Evolutionary conservation across 2,888 invertebrate genomes (phyloP).

Genomic region (Clivina fossor): DNA sequence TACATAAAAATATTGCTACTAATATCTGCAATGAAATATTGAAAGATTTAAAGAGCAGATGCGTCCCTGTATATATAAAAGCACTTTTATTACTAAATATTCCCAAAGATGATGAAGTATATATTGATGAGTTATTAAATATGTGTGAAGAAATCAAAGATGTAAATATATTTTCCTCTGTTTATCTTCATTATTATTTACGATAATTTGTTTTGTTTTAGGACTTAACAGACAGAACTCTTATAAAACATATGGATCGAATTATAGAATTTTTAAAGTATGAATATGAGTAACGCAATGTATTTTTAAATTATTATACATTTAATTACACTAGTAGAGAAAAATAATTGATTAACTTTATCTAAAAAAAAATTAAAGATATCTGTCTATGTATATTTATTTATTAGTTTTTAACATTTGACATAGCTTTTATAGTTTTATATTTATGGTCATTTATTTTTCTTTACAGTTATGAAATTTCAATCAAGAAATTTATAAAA

Average conservation of each 20-base stretch:
- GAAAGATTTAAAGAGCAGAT: constrained; percentile 1
- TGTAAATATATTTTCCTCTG: constrained; percentile 4
- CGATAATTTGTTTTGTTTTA: no score
- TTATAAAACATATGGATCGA: constrained; percentile 3
- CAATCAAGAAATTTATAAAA: no score
- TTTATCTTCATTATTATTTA: no score
- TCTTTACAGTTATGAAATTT: no score
- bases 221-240: constrained; percentile 4
- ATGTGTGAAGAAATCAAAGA: constrained; percentile 17
- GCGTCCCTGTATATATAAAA: constrained; percentile 4
- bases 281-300: constrained; percentile 9
- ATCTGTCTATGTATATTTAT: no score
- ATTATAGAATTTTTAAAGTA: constrained; percentile 20
- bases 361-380: no score
- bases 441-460: no score
- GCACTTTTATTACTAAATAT: constrained; percentile 11
- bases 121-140: constrained; percentile 12
- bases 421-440: no score
- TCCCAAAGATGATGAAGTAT: constrained; percentile 8
- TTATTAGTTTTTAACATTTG: no score
- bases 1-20: constrained; percentile 19
- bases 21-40: constrained; percentile 15
- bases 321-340: no score
- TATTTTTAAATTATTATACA: background rate
- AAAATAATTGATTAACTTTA: no score